A percentile compares a stretch with the other conserved stretches of the same genome.
Evolutionary conservation across 2,113 vertebrate genomes (phyloP).

Genomic region (cattle (Bos taurus)): DNA sequence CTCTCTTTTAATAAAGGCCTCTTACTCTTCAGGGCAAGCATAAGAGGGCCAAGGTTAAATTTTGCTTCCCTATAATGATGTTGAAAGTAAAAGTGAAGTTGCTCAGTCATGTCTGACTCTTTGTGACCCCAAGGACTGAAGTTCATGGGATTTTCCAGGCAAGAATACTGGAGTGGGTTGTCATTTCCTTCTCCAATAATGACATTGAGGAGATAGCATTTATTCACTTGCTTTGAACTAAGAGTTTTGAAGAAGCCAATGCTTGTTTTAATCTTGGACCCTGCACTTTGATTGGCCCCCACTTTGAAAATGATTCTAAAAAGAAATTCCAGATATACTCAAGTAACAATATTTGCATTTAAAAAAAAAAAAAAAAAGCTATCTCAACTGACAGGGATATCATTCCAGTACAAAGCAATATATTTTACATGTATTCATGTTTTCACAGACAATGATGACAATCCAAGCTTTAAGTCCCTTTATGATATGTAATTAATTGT

Average conservation of each 20-base stretch:
- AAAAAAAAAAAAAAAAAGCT: background rate
- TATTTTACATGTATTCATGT: conserved; percentile 51
- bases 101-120: background rate
- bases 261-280: conserved; percentile 66
- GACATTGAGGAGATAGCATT: conserved; percentile 62
- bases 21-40: conserved; percentile 36
- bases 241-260: conserved; percentile 65
- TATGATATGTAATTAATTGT: background rate
- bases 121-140: background rate
- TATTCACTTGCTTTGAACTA: conserved; percentile 75
- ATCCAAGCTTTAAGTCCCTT: background rate
- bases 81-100: background rate
- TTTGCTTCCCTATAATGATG: conserved; percentile 69
- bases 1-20: background rate
- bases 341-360: conserved; percentile 68
- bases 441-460: conserved; percentile 38
- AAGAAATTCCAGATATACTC: conserved; percentile 59
- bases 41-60: conserved; percentile 55
- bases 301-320: conserved; percentile 78
- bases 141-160: background rate
- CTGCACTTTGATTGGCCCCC: conserved; percentile 70
- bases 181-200: conserved; percentile 34
- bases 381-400: conserved; percentile 38
- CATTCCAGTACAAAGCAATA: conserved; percentile 11
- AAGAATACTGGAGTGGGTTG: background rate